Conservation (phyloP, 2,888 invertebrate genomes). For the Lottia gigantea region DNA sequence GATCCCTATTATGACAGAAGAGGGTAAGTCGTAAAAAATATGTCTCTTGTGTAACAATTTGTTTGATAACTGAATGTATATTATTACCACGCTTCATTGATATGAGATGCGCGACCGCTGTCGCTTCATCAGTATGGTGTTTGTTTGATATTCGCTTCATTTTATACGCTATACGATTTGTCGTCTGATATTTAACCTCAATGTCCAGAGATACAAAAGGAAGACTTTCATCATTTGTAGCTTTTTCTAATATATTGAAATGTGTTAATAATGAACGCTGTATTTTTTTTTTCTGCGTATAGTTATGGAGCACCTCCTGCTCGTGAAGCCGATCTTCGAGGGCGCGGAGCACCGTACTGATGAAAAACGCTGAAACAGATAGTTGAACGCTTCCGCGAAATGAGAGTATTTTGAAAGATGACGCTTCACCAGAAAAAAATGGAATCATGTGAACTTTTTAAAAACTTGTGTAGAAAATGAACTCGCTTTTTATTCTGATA, state of each 20-base stretch:
- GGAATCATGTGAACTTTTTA: background rate
- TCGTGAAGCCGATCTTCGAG: conserved; percentile 12
- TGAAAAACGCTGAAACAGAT: background rate
- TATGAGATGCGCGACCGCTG: conserved; percentile 18
- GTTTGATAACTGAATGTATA: no score
- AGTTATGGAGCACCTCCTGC: conserved; percentile 7
- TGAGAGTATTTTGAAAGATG: background rate
- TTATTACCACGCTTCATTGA: no score
- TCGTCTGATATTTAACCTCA: no score
- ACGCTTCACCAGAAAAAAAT: background rate
- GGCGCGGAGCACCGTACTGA: conserved; percentile 20
- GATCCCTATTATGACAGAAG: conserved; percentile 43
- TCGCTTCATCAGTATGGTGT: conserved; percentile 12
- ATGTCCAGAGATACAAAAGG: no score
- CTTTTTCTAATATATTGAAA: no score
- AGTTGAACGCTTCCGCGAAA: background rate
- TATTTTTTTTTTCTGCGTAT: conserved; percentile 7
- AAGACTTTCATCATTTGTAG: no score
- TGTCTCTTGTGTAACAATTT: no score
- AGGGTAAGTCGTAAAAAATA: conserved; percentile 24
- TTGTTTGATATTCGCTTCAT: background rate
- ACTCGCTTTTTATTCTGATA: no score
- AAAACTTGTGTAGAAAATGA: no score
- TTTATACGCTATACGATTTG: background rate
- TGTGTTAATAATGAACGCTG: background rate